Conservation (phyloP, 2,113 vertebrate genomes). For the Seriola rivoliana region DNA sequence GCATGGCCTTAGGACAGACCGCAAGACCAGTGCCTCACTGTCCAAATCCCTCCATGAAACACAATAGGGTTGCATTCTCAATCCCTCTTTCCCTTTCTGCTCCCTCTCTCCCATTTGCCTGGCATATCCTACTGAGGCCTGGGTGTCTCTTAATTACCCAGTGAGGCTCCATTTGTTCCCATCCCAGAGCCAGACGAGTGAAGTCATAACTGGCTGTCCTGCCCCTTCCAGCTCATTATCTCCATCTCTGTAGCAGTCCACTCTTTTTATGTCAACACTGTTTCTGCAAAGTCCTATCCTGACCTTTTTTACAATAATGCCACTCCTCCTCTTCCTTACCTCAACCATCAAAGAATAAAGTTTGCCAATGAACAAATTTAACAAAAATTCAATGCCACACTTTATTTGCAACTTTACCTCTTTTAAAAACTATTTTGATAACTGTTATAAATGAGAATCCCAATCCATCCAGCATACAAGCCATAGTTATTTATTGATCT, state of each 20-base stretch:
- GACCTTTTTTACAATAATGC: not conserved
- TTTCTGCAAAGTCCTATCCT: not conserved
- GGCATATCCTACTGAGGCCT: constrained; percentile 78
- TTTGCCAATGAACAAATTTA: not conserved
- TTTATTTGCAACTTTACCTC: not conserved
- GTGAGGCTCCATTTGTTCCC: constrained; percentile 83
- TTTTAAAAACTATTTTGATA: not conserved
- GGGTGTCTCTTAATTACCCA: constrained; percentile 84
- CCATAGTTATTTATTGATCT: not conserved
- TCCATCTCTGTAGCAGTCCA: constrained; percentile 55
- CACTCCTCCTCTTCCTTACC: not conserved
- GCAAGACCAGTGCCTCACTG: constrained; percentile 78
- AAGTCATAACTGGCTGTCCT: constrained; percentile 81
- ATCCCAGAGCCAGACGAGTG: constrained; percentile 80
- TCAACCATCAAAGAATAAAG: not conserved
- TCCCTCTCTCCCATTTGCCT: constrained; percentile 74
- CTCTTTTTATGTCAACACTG: constrained; percentile 35
- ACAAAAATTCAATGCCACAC: not conserved
- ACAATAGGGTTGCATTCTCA: constrained; percentile 85
- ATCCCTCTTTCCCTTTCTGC: constrained; percentile 78
- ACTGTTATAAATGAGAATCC: not conserved
- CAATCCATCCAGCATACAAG: not conserved
- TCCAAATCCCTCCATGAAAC: constrained; percentile 84
- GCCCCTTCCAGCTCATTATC: constrained; percentile 70
- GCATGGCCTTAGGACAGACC: constrained; percentile 78